Evolutionary conservation across 2,113 vertebrate species (phyloP).

Genomic region (Clarias macrocephalus): DNA sequence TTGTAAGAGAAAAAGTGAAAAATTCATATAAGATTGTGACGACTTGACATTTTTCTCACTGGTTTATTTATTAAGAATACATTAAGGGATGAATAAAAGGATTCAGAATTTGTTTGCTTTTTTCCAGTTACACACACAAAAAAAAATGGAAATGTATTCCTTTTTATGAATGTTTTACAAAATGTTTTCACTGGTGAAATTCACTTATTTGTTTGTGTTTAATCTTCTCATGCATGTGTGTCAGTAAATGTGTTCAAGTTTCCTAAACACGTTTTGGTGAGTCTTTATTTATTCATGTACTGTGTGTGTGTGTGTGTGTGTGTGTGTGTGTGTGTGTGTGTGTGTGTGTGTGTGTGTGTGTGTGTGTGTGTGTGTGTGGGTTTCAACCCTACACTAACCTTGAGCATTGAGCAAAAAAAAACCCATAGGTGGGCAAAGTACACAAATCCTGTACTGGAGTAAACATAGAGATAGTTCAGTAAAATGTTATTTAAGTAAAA

Average conservation of each 20-base stretch:
- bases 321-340: not conserved
- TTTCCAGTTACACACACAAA: constrained; percentile 12
- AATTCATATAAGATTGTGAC: constrained; percentile 21
- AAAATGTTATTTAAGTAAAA: too few species aligned
- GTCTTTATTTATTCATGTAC: constrained; percentile 50
- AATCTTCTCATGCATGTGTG: constrained; percentile 67
- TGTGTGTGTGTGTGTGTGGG: too few species aligned
- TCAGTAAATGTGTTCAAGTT: constrained; percentile 66
- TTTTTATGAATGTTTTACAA: constrained; percentile 32
- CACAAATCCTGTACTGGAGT: too few species aligned
- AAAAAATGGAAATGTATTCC: constrained; percentile 14
- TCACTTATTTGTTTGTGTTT: constrained; percentile 57
- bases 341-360: too few species aligned
- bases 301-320: not conserved
- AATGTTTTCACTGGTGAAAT: constrained; percentile 76
- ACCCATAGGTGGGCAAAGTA: too few species aligned
- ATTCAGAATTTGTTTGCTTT: constrained; percentile 27
- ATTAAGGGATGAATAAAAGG: constrained; percentile 28
- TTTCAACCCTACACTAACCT: not conserved
- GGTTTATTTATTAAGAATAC: constrained; percentile 71
- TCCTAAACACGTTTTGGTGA: constrained; percentile 55
- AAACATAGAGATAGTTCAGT: too few species aligned
- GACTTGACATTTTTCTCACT: constrained; percentile 40
- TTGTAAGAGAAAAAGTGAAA: constrained; percentile 25
- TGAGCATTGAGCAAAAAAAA: not conserved